phyloP scores from a whole-genome alignment of 2,888 invertebrate species.

The Drosophila maculinotata region DNA sequence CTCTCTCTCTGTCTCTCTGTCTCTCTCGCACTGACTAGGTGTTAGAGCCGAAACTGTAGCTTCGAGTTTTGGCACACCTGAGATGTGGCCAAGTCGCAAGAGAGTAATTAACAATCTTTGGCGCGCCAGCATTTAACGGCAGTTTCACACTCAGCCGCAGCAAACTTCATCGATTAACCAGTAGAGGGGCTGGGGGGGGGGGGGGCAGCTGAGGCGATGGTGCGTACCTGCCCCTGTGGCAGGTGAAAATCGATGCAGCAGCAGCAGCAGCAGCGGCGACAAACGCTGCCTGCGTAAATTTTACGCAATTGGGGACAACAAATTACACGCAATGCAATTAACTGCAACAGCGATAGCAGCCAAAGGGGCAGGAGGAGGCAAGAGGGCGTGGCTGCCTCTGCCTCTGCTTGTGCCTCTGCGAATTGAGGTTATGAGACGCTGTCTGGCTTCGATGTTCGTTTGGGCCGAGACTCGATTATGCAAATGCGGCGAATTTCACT shows the following conservation, averaged over 20 bases:
- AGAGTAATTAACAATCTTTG: constrained; percentile 66
- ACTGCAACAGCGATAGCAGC: neutral
- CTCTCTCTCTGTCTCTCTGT: neutral
- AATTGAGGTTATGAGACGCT: constrained; percentile 52
- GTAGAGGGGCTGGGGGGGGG: neutral
- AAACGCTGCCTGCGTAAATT: constrained; percentile 42
- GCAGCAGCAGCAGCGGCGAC: constrained; percentile 5
- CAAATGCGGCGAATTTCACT: constrained; percentile 51
- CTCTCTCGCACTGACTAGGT: no score
- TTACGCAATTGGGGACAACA: constrained; percentile 66
- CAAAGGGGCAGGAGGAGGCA: neutral
- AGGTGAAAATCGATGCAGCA: constrained; percentile 65
- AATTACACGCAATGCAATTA: constrained; percentile 58
- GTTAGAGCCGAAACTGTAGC: no score
- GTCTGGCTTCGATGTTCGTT: constrained; percentile 6
- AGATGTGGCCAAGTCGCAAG: constrained; percentile 2
- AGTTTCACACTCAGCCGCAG: constrained; percentile 42
- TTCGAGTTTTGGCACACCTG: neutral
- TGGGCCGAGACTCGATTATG: constrained; percentile 33
- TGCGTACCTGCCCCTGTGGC: constrained; percentile 20
- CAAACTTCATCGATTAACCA: constrained; percentile 58
- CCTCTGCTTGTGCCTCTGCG: constrained; percentile 2
- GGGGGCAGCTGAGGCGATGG: no score
- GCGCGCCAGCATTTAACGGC: constrained; percentile 62
- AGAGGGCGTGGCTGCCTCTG: constrained; percentile 5